Conservation (phyloP, 92 coral and sea anemone genomes). For the Paragorgia papillata region DNA sequence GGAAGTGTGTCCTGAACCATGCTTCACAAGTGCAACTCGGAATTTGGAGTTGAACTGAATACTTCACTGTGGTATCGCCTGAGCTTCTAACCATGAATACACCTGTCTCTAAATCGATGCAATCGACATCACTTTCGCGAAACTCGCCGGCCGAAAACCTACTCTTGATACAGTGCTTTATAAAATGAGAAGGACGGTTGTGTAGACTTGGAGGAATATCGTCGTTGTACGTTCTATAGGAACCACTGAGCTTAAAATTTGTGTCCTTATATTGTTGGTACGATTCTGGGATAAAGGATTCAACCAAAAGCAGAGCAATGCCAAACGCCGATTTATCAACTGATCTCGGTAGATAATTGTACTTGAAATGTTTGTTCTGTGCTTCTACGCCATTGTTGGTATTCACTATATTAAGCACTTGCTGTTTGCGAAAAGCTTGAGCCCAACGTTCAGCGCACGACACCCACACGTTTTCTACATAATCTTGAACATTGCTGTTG, state of each 20-base stretch:
- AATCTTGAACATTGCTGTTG: constrained; percentile 27
- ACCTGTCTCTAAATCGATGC: constrained; percentile 39
- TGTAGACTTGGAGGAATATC: constrained; percentile 50
- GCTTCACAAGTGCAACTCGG: constrained; percentile 63
- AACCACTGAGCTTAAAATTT: constrained; percentile 57
- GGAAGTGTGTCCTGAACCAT: constrained; percentile 54
- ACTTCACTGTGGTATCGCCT: not conserved
- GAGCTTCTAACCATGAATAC: constrained; percentile 32
- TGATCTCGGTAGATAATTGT: constrained; percentile 60
- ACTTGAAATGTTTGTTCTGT: constrained; percentile 67
- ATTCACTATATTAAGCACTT: constrained; percentile 58
- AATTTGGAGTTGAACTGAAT: constrained; percentile 34
- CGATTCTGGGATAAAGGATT: constrained; percentile 61
- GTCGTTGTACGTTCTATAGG: constrained; percentile 42
- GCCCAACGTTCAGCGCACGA: constrained; percentile 53
- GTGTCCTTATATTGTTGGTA: constrained; percentile 65
- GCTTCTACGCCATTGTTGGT: constrained; percentile 68
- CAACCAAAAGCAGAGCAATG: constrained; percentile 51
- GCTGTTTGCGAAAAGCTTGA: constrained; percentile 61
- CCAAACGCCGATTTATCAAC: constrained; percentile 68
- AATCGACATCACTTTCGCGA: constrained; percentile 48
- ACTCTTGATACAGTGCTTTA: constrained; percentile 49
- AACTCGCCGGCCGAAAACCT: too few relatives aligned
- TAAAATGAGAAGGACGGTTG: constrained; percentile 48
- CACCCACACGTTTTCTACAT: constrained; percentile 61